Percentiles rank a stretch among this genome's conserved stretches.
These are phyloP conservation scores for Himalopsyche japonica DNA, from an alignment of 2,888 invertebrate genomes.

Conservation along the genomic window DNA sequence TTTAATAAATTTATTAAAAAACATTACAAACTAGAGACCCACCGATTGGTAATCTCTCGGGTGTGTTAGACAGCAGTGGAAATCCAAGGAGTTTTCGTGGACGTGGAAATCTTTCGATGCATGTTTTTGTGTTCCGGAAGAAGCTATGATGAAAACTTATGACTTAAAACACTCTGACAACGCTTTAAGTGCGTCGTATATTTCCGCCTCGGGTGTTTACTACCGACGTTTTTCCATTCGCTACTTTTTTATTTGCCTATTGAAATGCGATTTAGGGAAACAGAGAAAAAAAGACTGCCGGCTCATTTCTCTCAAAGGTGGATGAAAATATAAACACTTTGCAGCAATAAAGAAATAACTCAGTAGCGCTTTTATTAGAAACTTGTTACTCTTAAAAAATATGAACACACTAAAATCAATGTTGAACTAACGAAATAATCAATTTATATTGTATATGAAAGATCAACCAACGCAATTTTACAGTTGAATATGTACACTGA, in stretches of 20 bases:
- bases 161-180: constrained; percentile 6
- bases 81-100: background rate
- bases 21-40: background rate
- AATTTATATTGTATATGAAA: no score
- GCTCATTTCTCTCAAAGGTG: background rate
- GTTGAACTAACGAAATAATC: no score
- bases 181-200: background rate
- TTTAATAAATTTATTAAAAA: no score
- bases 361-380: background rate
- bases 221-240: background rate
- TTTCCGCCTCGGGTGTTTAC: background rate
- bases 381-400: background rate
- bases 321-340: background rate
- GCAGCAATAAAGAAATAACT: no score
- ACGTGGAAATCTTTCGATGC: background rate
- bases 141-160: constrained; percentile 9
- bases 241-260: background rate
- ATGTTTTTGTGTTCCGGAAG: background rate
- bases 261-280: background rate
- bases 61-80: background rate
- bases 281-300: background rate
- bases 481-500: no score
- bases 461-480: no score
- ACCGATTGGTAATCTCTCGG: background rate
- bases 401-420: no score